phyloP scores from a whole-genome alignment of 2,797 vertebrate species.

The Myotis planiceps region DNA sequence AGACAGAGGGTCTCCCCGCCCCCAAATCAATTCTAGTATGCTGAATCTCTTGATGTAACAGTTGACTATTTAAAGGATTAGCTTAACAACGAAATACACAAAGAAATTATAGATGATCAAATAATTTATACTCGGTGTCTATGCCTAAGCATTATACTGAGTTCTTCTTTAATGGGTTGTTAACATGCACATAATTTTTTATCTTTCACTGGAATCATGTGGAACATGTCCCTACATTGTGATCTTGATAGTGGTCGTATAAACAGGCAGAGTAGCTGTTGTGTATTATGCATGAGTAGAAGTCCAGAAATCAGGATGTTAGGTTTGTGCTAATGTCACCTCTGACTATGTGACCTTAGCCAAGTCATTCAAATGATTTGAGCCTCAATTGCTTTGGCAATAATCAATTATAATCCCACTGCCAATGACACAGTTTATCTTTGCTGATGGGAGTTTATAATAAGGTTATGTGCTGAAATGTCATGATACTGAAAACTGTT shows the following conservation, averaged over 20 bases:
- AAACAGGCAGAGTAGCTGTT: neutral
- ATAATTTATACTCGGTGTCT: neutral
- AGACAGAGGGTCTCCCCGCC: neutral
- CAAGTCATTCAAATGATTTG: neutral
- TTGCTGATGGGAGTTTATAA: neutral
- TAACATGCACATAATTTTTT: neutral
- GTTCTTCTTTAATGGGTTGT: neutral
- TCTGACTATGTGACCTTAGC: neutral
- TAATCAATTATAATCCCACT: neutral
- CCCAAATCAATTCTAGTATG: neutral
- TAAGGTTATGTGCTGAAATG: neutral
- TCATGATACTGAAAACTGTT: neutral
- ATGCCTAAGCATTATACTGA: neutral
- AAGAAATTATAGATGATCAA: constrained; percentile 26
- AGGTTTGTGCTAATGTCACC: neutral
- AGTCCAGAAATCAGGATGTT: neutral
- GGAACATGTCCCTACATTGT: neutral
- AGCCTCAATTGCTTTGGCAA: neutral
- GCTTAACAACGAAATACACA: constrained; percentile 32
- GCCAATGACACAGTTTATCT: neutral
- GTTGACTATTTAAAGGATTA: constrained; percentile 18
- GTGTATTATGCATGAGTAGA: neutral
- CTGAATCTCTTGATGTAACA: constrained; percentile 15
- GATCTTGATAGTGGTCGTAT: neutral
- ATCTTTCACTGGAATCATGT: neutral